These are phyloP conservation scores for Pinctada fucata DNA, from an alignment of 2,888 invertebrate genomes.

Conservation along the genomic window DNA sequence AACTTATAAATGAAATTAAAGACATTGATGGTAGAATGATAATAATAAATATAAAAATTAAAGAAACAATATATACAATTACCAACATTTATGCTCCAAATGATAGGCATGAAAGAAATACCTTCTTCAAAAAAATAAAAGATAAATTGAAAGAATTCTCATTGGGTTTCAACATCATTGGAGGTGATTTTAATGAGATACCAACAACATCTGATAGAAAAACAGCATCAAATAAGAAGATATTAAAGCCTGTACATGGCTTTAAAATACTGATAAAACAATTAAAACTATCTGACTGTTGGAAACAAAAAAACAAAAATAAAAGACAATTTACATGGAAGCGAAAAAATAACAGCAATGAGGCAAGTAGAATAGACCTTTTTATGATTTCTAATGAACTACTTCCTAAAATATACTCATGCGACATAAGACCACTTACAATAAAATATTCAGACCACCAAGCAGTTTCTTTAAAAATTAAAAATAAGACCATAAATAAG, in stretches of 20 bases:
- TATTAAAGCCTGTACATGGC: background rate
- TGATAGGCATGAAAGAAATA: conserved; percentile 7
- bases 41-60: conserved; percentile 9
- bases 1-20: background rate
- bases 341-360: background rate
- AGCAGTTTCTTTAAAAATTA: conserved; percentile 5
- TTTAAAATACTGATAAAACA: background rate
- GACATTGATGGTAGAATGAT: conserved; percentile 19
- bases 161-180: background rate
- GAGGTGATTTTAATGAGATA: conserved; percentile 13
- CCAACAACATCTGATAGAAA: background rate
- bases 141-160: background rate
- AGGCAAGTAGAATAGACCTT: conserved; percentile 14
- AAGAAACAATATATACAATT: conserved; percentile 2
- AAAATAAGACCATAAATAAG: background rate
- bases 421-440: conserved; percentile 8
- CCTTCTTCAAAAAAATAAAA: conserved; percentile 14
- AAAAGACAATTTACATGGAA: conserved; percentile 15
- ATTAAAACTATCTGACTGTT: conserved; percentile 1
- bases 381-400: background rate
- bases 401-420: background rate
- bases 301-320: background rate
- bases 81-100: conserved; percentile 24
- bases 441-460: conserved; percentile 10
- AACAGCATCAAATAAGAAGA: background rate